phyloP scores from a whole-genome alignment of 2,797 vertebrate species.

The Mormyrops boulengeri region DNA sequence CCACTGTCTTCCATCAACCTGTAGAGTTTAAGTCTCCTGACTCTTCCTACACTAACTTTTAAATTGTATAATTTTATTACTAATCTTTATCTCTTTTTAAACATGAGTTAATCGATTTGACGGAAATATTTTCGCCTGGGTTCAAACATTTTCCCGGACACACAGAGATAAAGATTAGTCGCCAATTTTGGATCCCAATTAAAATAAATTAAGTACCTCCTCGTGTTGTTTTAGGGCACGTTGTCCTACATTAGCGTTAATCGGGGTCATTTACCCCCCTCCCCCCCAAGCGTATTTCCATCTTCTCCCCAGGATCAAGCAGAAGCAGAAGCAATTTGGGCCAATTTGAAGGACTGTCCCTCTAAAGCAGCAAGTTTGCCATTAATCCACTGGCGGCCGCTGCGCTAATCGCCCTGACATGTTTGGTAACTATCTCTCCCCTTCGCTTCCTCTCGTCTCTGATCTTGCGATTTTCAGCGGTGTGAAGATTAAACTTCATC shows the following conservation, averaged over 20 bases:
- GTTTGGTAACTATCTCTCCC: conserved; percentile 52
- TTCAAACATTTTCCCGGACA: background rate
- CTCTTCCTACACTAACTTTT: background rate
- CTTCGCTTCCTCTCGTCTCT: conserved; percentile 55
- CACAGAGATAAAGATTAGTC: background rate
- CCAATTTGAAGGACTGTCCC: conserved; percentile 20
- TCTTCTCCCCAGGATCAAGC: background rate
- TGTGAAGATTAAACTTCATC: conserved; percentile 79
- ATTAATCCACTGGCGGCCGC: conserved; percentile 38
- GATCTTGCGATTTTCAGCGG: conserved; percentile 46
- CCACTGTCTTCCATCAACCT: background rate
- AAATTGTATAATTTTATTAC: background rate
- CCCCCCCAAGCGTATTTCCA: background rate
- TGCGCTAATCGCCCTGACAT: conserved; percentile 54
- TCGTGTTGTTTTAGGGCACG: conserved; percentile 20
- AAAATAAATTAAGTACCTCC: conserved; percentile 8
- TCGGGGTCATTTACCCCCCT: conserved; percentile 18
- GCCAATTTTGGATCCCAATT: conserved; percentile 7
- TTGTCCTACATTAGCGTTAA: conserved; percentile 20
- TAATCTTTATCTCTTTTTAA: background rate
- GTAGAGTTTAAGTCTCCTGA: background rate
- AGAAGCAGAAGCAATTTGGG: conserved; percentile 18
- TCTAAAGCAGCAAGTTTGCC: conserved; percentile 6
- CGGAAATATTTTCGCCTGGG: background rate
- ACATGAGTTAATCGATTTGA: background rate